A percentile compares a stretch with the other conserved stretches of the same genome.
Evolutionary conservation across 2,113 vertebrate species (phyloP).

Genomic region (Sceloporus undulatus): DNA sequence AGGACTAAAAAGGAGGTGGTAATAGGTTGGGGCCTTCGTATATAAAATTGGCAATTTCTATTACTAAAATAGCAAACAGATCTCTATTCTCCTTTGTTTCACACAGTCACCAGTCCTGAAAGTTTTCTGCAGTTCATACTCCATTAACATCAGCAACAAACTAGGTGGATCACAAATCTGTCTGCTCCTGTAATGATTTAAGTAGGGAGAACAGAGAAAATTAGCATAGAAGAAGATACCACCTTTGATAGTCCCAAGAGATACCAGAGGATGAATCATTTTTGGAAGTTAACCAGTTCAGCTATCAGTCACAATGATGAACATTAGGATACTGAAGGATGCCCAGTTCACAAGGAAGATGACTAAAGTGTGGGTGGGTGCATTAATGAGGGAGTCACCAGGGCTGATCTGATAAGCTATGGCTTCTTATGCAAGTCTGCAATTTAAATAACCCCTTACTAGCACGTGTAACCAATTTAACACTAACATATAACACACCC

Average conservation of each 20-base stretch:
- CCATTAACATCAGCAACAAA: neutral
- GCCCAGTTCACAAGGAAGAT: slow-evolving; percentile 52
- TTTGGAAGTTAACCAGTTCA: slow-evolving; percentile 33
- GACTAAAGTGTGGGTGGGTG: slow-evolving; percentile 63
- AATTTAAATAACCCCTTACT: slow-evolving; percentile 40
- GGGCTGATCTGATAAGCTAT: slow-evolving; percentile 58
- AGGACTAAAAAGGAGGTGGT: neutral
- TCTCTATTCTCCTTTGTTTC: neutral
- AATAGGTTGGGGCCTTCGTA: no score
- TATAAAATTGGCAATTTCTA: no score
- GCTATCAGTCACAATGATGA: slow-evolving; percentile 27
- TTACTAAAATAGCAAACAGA: neutral
- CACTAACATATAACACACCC: slow-evolving; percentile 17
- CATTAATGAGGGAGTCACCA: slow-evolving; percentile 52
- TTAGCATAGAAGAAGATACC: slow-evolving; percentile 31
- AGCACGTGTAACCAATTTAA: neutral
- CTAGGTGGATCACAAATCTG: slow-evolving; percentile 28
- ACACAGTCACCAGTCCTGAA: neutral
- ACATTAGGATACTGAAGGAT: slow-evolving; percentile 53
- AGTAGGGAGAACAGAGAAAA: slow-evolving; percentile 19
- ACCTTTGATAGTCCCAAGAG: slow-evolving; percentile 18
- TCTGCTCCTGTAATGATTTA: neutral
- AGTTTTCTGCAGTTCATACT: neutral
- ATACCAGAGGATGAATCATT: slow-evolving; percentile 63
- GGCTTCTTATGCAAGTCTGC: slow-evolving; percentile 34